A percentile compares a stretch with the other conserved stretches of the same genome.
These are phyloP conservation scores for Phrynocephalus forsythii DNA, from an alignment of 2,797 vertebrate genomes.

Conservation along the genomic window DNA sequence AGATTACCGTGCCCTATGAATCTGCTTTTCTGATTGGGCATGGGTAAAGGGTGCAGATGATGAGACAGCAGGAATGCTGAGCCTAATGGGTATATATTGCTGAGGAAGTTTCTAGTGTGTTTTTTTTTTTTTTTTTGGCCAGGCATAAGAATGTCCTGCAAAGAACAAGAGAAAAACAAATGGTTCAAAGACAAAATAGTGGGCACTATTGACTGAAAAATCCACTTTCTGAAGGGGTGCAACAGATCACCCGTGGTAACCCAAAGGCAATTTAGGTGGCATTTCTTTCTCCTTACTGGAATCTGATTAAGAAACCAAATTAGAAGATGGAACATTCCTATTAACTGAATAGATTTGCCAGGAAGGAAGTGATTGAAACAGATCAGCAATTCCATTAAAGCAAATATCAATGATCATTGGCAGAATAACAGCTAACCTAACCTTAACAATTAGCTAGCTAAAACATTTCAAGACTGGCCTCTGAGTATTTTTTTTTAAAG, in stretches of 20 bases:
- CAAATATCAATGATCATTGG: slow-evolving; percentile 6
- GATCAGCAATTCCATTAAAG: background rate
- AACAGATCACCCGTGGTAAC: background rate
- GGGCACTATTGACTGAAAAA: background rate
- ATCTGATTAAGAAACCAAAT: background rate
- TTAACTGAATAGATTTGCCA: background rate
- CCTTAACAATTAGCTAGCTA: background rate
- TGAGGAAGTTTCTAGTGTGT: too few species aligned
- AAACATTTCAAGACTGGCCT: background rate
- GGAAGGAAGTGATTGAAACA: background rate
- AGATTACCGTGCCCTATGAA: background rate
- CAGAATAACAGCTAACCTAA: background rate
- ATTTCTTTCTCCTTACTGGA: background rate
- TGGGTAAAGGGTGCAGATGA: background rate
- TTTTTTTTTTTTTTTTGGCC: too few species aligned
- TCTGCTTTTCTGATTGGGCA: background rate
- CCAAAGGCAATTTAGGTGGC: background rate
- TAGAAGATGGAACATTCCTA: background rate
- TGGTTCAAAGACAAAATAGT: background rate
- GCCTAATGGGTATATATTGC: background rate
- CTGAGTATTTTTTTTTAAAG: background rate
- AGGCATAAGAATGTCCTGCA: background rate
- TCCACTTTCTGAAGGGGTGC: background rate
- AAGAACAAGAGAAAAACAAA: background rate
- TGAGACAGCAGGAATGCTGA: background rate